Base-by-base conservation (phyloP, 2,113 vertebrate species). In the Anguilla japonica region DNA sequence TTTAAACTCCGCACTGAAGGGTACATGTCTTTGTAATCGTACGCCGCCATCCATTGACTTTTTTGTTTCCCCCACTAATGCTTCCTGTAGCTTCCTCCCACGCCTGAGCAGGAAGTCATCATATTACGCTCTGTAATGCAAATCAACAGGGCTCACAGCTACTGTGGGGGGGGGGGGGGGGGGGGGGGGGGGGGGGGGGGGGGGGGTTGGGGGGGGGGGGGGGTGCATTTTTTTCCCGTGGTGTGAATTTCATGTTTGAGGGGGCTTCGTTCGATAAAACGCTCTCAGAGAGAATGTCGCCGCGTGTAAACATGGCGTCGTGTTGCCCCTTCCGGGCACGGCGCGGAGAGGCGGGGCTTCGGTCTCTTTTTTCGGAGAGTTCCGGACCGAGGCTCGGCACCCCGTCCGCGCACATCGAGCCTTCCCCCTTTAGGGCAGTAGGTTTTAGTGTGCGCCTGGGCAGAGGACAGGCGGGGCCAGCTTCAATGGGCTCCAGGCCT, bases 261-360 rank as follows among this genome's bases (percentile, higher is more conserved):
- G n/a, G 34, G 71, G 71, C 43, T 75, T 75, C 11, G 71, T 75
- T 34, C 71, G 34, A 75, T 75, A 75, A n/a, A 34, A 34, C n/a
- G n/a, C 71, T 34, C 71, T 75, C n/a, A 75, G 26, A 75, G 71
- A 75, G 71, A 75, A 75, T 75, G 71, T 75, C 11, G n/a, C 71
- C 11, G 71, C 71, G 2, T 75, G 71, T 75, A 75, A 75, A 75
- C 71, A 75, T n/a, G 26, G 71, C 29, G n/a, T 75, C 34, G n/a
- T 75, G n/a, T 75, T 75, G 71, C 71, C 71, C 26, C 1, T 75
- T n/a, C 9, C 50, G 71, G 34, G 71, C 34, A 9, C 71, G 16
- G n/a, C 26, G 13, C 13, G 71, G 26, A 75, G 5, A 3, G 34
- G 34, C 26, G 2, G 26, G 2, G 71, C 29, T 75, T n/a, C 26